phyloP scores from a whole-genome alignment of 92 coral and sea anemone genomes.

The Zoanthus sociatus region DNA sequence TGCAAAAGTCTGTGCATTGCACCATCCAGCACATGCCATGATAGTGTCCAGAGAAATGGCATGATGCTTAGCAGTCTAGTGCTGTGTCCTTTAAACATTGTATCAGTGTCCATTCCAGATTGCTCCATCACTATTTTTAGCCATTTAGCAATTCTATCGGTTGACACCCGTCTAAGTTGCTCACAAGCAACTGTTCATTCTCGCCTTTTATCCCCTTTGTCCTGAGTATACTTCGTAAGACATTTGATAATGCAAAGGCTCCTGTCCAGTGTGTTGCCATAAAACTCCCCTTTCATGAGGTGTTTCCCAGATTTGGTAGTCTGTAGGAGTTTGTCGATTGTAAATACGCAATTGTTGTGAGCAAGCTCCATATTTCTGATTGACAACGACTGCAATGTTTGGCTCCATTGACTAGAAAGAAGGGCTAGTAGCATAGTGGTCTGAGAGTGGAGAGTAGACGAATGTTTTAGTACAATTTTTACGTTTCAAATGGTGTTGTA shows the following conservation, averaged over 20 bases:
- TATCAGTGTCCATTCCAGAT: slow-evolving; percentile 66
- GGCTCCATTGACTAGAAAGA: slow-evolving; percentile 69
- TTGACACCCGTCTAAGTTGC: slow-evolving; percentile 61
- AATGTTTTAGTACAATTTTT: slow-evolving; percentile 50
- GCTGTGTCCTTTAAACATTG: slow-evolving; percentile 57
- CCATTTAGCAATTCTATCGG: slow-evolving; percentile 64
- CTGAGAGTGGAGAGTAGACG: slow-evolving; percentile 59
- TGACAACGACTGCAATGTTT: slow-evolving; percentile 63
- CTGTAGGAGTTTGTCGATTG: slow-evolving; percentile 52
- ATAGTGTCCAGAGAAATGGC: slow-evolving; percentile 56
- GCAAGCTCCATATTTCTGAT: slow-evolving; percentile 45
- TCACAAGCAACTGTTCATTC: slow-evolving; percentile 55
- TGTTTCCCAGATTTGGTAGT: slow-evolving; percentile 59
- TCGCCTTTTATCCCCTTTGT: slow-evolving; percentile 22
- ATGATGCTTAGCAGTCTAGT: slow-evolving; percentile 58
- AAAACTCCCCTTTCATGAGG: neutral
- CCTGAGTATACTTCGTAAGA: slow-evolving; percentile 39
- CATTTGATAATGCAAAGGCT: slow-evolving; percentile 28
- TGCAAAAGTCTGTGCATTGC: slow-evolving; percentile 56
- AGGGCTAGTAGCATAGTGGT: slow-evolving; percentile 67
- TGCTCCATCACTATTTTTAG: slow-evolving; percentile 37
- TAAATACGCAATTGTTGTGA: slow-evolving; percentile 47
- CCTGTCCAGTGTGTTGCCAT: slow-evolving; percentile 9
- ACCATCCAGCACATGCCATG: slow-evolving; percentile 60
- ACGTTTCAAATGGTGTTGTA: slow-evolving; percentile 70